These are phyloP conservation scores for Alectoris magna DNA, from an alignment of 2,797 vertebrate genomes.

Conservation along the genomic window DNA sequence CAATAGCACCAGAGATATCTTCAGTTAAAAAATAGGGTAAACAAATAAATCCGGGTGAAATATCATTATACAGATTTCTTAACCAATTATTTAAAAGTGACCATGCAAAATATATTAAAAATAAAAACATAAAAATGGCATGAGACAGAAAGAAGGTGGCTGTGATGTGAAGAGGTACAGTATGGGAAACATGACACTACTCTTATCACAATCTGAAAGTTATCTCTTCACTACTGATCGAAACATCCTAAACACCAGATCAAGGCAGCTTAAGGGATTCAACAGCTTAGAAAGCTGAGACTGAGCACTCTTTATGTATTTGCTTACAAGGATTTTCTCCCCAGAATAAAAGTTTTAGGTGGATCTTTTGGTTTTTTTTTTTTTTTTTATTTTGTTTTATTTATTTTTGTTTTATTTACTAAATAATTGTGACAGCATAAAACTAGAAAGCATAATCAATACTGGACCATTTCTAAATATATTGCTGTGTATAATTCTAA, in stretches of 20 bases:
- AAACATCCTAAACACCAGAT: background rate
- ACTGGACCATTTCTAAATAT: background rate
- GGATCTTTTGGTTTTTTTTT: background rate
- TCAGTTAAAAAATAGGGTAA: background rate
- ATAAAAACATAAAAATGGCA: background rate
- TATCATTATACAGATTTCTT: constrained; percentile 16
- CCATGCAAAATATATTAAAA: constrained; percentile 14
- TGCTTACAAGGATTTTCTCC: background rate
- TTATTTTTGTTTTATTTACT: background rate
- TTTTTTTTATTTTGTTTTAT: no score
- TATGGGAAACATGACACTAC: background rate
- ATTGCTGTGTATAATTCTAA: background rate
- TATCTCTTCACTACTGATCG: background rate
- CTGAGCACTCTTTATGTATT: background rate
- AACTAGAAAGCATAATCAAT: background rate
- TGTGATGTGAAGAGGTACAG: background rate
- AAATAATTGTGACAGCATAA: background rate
- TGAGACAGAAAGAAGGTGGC: background rate
- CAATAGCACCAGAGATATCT: constrained; percentile 42
- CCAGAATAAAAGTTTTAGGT: background rate
- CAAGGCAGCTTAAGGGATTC: background rate
- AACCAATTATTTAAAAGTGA: background rate
- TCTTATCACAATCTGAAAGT: background rate
- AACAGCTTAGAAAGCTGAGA: background rate
- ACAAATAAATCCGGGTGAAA: constrained; percentile 13